Evolutionary conservation across 2,113 vertebrate species (phyloP).

Genomic region (Prunella fulvescens): DNA sequence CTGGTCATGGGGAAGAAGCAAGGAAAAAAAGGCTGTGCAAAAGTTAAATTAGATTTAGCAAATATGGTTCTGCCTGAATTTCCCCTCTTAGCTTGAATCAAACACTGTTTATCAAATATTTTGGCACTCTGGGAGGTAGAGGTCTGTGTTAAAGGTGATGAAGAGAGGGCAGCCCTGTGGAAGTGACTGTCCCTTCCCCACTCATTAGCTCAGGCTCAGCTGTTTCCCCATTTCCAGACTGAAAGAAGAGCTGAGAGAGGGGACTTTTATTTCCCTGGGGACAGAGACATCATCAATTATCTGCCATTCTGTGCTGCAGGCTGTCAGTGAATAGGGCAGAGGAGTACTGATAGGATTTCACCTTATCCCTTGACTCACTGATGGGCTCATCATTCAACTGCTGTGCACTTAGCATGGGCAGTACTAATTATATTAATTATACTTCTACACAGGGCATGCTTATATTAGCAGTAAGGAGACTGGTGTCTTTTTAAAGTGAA

Average conservation of each 20-base stretch:
- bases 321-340: background rate
- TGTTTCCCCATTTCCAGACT: slow-evolving; percentile 27
- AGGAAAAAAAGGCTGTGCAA: background rate
- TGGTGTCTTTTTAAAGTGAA: background rate
- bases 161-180: background rate
- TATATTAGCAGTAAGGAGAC: background rate
- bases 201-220: slow-evolving; percentile 55
- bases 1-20: background rate
- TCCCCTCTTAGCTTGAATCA: background rate
- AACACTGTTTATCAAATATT: background rate
- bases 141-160: background rate
- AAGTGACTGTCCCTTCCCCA: slow-evolving; percentile 2
- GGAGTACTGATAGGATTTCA: slow-evolving; percentile 40
- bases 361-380: background rate
- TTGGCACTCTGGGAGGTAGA: background rate
- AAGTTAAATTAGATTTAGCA: background rate
- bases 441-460: background rate
- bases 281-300: slow-evolving; percentile 52
- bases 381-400: slow-evolving; percentile 48
- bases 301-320: background rate
- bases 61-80: background rate
- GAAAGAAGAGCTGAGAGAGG: slow-evolving; percentile 32
- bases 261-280: slow-evolving; percentile 53
- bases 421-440: slow-evolving; percentile 46
- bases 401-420: background rate